Conservation (phyloP, 2,888 invertebrate genomes). For the Ectemnius cavifrons region DNA sequence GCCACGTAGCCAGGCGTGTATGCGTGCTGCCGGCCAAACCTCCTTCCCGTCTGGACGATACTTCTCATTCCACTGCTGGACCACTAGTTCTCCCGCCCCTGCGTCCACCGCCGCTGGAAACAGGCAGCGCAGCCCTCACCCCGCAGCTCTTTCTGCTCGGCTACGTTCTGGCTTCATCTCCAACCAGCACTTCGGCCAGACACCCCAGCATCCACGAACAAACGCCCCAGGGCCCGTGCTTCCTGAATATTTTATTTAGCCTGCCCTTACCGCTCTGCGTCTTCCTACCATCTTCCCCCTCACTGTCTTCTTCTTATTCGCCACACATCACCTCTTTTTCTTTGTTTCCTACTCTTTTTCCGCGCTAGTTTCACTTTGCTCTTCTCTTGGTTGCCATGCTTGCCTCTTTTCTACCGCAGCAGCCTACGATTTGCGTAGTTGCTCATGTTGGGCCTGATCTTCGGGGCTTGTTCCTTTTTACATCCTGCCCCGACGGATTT, state of each 20-base stretch:
- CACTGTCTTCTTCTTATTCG: constrained; percentile 14
- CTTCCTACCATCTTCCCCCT: constrained; percentile 6
- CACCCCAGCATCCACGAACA: constrained; percentile 64
- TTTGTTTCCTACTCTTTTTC: not conserved
- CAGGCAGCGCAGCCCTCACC: too few species aligned
- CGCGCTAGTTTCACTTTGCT: not conserved
- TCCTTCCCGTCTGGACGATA: constrained; percentile 52
- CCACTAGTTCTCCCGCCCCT: constrained; percentile 23
- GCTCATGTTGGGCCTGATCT: not conserved
- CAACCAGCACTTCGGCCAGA: constrained; percentile 53
- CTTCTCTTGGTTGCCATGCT: not conserved
- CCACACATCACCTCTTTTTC: not conserved
- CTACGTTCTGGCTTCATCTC: constrained; percentile 15
- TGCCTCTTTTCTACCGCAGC: not conserved
- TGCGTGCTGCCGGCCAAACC: constrained; percentile 39
- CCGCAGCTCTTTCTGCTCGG: not conserved
- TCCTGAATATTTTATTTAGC: constrained; percentile 74
- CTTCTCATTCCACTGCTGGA: constrained; percentile 4
- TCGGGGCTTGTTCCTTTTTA: constrained; percentile 3
- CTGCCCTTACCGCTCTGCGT: constrained; percentile 30
- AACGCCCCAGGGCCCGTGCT: constrained; percentile 64
- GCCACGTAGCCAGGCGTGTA: constrained; percentile 33
- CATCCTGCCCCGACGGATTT: too few species aligned
- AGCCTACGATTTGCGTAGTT: too few species aligned
- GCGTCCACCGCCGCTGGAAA: not conserved